These are phyloP conservation scores for Caenorhabditis parvicauda DNA, from an alignment of 2,888 invertebrate genomes.

Conservation along the genomic window DNA sequence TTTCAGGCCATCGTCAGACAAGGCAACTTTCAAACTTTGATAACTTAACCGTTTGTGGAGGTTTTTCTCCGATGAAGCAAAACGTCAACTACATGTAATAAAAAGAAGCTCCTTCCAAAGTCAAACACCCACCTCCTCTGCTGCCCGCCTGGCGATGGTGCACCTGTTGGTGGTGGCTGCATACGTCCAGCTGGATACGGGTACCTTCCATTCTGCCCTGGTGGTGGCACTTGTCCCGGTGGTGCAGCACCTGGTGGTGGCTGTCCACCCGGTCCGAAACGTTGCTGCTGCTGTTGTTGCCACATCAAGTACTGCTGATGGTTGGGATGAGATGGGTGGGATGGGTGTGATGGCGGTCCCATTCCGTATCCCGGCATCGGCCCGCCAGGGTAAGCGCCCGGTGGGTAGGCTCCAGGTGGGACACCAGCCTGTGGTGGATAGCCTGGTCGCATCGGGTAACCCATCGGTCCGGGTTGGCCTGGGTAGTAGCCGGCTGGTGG, in stretches of 20 bases:
- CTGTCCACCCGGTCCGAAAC: not conserved
- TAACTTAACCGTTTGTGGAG: too few species aligned
- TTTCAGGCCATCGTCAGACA: too few species aligned
- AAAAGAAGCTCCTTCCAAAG: too few species aligned
- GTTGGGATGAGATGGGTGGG: conserved; percentile 33
- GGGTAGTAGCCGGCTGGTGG: not conserved
- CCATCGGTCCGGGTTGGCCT: not conserved
- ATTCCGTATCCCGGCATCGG: too few species aligned
- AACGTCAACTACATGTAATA: too few species aligned
- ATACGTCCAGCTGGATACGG: conserved; percentile 9
- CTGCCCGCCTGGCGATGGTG: too few species aligned
- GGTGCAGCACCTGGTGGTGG: conserved; percentile 3
- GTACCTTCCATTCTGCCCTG: conserved; percentile 1
- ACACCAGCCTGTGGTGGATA: conserved; percentile 10
- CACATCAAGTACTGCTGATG: conserved; percentile 36
- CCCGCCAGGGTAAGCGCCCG: conserved; percentile 6
- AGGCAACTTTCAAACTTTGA: too few species aligned
- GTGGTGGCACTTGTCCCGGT: conserved; percentile 9
- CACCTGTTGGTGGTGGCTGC: conserved; percentile 3
- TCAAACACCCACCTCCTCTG: too few species aligned
- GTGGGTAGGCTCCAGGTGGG: conserved; percentile 16
- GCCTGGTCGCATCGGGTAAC: conserved; percentile 1
- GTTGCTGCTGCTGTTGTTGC: conserved; percentile 7
- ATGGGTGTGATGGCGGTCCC: conserved; percentile 8
- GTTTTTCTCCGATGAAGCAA: too few species aligned